Base-by-base conservation (phyloP, 2,797 vertebrate genomes). In the Stomatorhinus walkeri region DNA sequence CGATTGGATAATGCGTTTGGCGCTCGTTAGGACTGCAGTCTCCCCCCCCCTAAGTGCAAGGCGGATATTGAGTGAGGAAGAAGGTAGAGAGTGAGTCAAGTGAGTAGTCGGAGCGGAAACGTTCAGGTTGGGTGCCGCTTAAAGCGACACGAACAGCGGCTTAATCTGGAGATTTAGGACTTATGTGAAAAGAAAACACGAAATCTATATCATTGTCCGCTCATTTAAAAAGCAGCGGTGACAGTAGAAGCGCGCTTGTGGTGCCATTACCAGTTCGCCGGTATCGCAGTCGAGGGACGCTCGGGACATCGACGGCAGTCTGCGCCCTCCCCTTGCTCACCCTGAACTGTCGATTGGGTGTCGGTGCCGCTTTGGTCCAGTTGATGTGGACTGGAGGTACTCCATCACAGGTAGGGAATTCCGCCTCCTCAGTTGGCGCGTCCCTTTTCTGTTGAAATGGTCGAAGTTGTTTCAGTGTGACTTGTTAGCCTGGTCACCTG, bases 1-100 rank as follows among this genome's bases (percentile, higher is more conserved):
- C 89, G 92, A 96, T 96, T 95, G 95, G 96, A 1, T 40, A 2
- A 79, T 90, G 56, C 83, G 93, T 96, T 96, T 96, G 95, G 96
- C 96, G 96, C 96, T 95, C 95, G 94, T 94, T 92, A 93, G 92
- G 92, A 94, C 92, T 89, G 91, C 92, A 89, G 93, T 92, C 91
- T 43, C 28, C 81, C 19, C 76, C 40, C 56, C 92, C 90, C 89
- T 5, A 90, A 91, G 94, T 93, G 94, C 94, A 94, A 93, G 94
- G 94, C 85, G 94, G 94, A 91, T 84, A 91, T 43, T 83, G 91
- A 92, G 92, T 89, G 88, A 90, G 91, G 90, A 89, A 89, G 88
- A 89, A 91, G 85, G 81, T 90, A 54, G 87, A 92, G 92, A 93
- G 90, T 89, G 93, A 84, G 89, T 95, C 95, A 94, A 94, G 95